These are phyloP conservation scores for Burhinus oedicnemus DNA, from an alignment of 2,113 vertebrate species.

Conservation along the genomic window DNA sequence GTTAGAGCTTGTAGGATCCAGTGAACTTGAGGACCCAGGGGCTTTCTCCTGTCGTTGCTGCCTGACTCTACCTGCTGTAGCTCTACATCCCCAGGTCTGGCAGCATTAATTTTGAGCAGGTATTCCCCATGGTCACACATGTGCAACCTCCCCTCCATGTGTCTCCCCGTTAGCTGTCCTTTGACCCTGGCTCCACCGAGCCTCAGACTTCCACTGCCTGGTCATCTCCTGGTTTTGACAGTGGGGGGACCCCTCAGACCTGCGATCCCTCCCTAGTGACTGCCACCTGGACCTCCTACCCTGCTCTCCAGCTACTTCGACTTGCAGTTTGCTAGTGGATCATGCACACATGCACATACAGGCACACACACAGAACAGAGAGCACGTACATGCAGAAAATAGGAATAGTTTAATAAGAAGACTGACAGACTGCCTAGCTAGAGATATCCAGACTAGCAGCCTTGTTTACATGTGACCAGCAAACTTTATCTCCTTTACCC, in stretches of 20 bases:
- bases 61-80: neutral
- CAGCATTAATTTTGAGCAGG: neutral
- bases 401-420: neutral
- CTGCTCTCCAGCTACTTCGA: neutral
- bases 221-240: neutral
- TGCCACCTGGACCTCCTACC: neutral
- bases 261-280: neutral
- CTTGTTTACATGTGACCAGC: neutral
- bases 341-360: no score
- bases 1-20: neutral
- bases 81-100: neutral
- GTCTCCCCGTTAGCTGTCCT: neutral
- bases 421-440: neutral
- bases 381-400: neutral
- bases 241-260: neutral
- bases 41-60: fast-evolving
- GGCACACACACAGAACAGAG: neutral
- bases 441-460: neutral
- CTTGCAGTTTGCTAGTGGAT: neutral
- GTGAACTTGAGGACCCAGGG: neutral
- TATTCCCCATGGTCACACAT: fast-evolving
- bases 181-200: neutral
- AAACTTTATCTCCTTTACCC: neutral
- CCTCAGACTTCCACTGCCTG: neutral
- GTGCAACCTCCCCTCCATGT: neutral